Evolutionary conservation across 2,797 vertebrate species (phyloP).

Genomic region (Notoglanidium macrostoma): DNA sequence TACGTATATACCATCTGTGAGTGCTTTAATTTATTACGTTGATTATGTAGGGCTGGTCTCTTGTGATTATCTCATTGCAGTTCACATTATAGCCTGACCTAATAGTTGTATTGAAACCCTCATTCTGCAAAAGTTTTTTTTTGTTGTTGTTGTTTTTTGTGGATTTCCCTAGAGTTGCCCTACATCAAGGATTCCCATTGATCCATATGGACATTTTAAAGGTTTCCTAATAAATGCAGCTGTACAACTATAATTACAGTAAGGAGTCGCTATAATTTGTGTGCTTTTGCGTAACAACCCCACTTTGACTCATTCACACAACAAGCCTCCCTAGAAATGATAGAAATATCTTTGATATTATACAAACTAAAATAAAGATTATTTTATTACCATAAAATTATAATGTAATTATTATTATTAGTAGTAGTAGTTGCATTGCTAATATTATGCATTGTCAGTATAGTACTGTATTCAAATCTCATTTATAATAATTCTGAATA

Average conservation of each 20-base stretch:
- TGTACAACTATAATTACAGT: neutral
- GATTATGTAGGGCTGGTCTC: constrained; percentile 28
- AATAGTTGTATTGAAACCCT: constrained; percentile 5
- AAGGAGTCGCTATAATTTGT: neutral
- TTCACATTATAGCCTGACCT: constrained; percentile 10
- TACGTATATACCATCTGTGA: constrained; percentile 5
- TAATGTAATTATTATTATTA: constrained; percentile 3
- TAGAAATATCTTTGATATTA: neutral
- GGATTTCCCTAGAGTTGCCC: neutral
- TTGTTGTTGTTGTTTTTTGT: neutral
- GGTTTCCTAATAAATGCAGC: neutral
- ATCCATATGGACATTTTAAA: neutral
- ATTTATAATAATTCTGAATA: constrained; percentile 26
- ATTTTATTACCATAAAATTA: neutral
- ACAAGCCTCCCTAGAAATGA: neutral
- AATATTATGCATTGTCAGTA: neutral
- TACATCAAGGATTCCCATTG: neutral
- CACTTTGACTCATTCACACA: neutral
- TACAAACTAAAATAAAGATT: neutral
- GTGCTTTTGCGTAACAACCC: neutral
- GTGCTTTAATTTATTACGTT: constrained; percentile 9
- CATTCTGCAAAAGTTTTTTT: constrained; percentile 1
- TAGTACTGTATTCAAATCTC: constrained; percentile 9
- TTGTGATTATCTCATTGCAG: constrained; percentile 4
- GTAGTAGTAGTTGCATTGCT: neutral